Conservation (phyloP, 2,888 invertebrate genomes). For the Polydrusus cervinus region DNA sequence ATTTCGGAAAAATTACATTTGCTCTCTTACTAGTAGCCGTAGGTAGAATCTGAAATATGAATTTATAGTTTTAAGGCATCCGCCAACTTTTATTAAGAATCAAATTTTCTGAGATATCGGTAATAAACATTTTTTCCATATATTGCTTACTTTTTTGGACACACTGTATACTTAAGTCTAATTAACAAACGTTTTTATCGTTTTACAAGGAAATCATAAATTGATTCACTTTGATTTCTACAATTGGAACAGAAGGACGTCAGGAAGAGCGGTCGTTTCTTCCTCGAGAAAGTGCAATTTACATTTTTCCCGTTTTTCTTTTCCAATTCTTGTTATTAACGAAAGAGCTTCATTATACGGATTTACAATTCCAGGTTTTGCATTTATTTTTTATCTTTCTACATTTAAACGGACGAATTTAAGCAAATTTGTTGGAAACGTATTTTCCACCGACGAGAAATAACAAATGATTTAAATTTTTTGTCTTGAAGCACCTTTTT, state of each 20-base stretch:
- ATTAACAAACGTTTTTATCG: not conserved
- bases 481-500: not conserved
- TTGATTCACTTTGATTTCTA: constrained; percentile 39
- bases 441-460: constrained; percentile 31
- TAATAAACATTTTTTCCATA: too few species aligned
- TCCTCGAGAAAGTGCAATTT: constrained; percentile 39
- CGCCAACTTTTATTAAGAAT: too few species aligned
- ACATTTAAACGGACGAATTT: constrained; percentile 32
- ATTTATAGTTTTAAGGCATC: too few species aligned
- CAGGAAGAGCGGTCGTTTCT: constrained; percentile 26
- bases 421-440: constrained; percentile 44
- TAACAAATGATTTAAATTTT: constrained; percentile 22
- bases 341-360: constrained; percentile 47
- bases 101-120: too few species aligned
- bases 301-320: constrained; percentile 46
- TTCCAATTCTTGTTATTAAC: constrained; percentile 30
- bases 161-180: too few species aligned
- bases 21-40: too few species aligned
- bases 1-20: too few species aligned
- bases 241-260: constrained; percentile 44
- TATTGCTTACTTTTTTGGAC: too few species aligned
- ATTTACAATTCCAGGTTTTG: constrained; percentile 50
- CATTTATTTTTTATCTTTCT: constrained; percentile 42
- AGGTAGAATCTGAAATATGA: too few species aligned
- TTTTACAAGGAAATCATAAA: constrained; percentile 19